phyloP scores from a whole-genome alignment of 1,140 invertebrate genomes.

The Delia radicum region DNA sequence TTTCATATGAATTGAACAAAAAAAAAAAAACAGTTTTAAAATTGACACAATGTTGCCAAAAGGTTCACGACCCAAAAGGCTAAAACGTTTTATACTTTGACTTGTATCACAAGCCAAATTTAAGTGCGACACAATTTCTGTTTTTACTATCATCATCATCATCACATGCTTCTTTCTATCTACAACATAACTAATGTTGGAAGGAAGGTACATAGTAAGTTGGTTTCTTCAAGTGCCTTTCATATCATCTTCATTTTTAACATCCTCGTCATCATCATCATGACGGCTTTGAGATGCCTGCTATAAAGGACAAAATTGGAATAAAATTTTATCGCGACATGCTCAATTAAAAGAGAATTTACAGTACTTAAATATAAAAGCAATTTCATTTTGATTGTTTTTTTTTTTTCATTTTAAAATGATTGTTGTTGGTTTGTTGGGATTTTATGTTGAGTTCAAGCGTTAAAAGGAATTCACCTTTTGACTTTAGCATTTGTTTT shows the following conservation, averaged over 20 bases:
- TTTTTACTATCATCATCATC: background rate
- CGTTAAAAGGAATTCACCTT: background rate
- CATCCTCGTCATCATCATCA: background rate
- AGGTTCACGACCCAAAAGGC: conserved; percentile 21
- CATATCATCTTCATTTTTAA: background rate
- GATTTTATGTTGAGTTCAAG: background rate
- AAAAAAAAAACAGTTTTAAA: conserved; percentile 1
- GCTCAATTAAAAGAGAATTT: conserved; percentile 23
- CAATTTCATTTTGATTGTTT: background rate
- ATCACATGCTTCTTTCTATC: background rate
- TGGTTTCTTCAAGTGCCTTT: background rate
- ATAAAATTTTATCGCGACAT: conserved; percentile 14
- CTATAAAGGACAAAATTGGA: conserved; percentile 3
- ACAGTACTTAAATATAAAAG: background rate
- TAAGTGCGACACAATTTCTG: background rate
- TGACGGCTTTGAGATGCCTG: background rate
- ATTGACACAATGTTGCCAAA: conserved; percentile 21
- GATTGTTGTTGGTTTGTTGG: background rate
- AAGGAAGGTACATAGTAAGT: background rate
- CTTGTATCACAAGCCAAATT: conserved; percentile 6
- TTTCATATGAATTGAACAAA: background rate
- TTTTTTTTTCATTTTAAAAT: background rate
- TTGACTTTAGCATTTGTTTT: background rate
- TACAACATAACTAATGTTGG: background rate
- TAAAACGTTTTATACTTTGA: conserved; percentile 12